Base-by-base conservation (phyloP, 1,140 invertebrate species). In the Drosophila sp. region DNA sequence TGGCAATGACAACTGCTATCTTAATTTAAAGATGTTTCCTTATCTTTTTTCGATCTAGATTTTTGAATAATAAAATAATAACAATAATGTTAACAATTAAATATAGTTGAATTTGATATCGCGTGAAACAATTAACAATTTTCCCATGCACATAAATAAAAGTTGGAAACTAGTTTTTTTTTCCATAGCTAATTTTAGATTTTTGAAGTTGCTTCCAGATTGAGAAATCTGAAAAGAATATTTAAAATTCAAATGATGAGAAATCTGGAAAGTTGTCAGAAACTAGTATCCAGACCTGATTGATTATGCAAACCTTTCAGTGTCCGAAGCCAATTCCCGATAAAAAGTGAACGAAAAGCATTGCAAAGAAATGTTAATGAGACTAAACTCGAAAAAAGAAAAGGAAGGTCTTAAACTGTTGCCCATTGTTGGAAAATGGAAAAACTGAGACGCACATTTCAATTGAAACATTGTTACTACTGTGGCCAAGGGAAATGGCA, bases 401-500 rank as follows among this genome's bases (percentile, higher is more conserved):
- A 50, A 33, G 56, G 6, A 17, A 57, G 30, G 30, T 57, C 56
- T 33, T 57, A 57, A 35, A 57, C 56, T 33, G 44, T 50, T 50
- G 23, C 23, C 44, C 44, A 50, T 50, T 50, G 44, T 50, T 50
- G 38, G 60, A 17, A 27, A 38, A 40, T 27, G 25, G 58, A 27
- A 60, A 35, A 41, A 44, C 60, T 44, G 38, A 44, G 32, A 77
- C 75, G 75, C 75, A 78, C 74, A 77, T 72, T 78, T 78, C 68
- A 78, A 77, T 71, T 78, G 75, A 78, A 78, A 76, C 56, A 35
- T 66, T 76, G 73, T 76, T 76, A 50, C 23, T 50, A 17, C 17
- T 62, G 66, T 57, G 66, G 35, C 54, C 76, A 63, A 29, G 55
- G 63, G 57, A 78, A 32, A 67, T 60, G 35, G 17, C 11, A 50